Evolutionary conservation across 2,888 invertebrate species (phyloP).

Genomic region (Phortica magna): DNA sequence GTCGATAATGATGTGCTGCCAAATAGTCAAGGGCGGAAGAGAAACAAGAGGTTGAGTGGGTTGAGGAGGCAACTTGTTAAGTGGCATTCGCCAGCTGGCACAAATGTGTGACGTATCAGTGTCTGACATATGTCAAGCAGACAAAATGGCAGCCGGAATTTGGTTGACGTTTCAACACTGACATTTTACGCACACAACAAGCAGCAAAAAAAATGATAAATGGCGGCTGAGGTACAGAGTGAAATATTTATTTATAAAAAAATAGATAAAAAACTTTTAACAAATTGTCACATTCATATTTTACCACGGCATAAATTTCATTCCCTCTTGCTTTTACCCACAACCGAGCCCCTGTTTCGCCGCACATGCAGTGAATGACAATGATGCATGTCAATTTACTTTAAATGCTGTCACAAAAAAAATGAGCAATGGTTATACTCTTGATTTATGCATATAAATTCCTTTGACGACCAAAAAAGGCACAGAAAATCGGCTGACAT

Average conservation of each 20-base stretch:
- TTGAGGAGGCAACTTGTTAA: not conserved
- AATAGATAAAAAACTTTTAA: not conserved
- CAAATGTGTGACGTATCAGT: not conserved
- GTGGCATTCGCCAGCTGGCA: not conserved
- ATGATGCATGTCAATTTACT: slow-evolving; percentile 27
- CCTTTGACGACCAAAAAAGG: not conserved
- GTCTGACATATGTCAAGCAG: slow-evolving; percentile 4
- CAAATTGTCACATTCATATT: slow-evolving; percentile 7
- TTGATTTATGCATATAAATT: not conserved
- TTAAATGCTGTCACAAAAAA: slow-evolving; percentile 26
- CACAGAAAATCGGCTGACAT: not conserved
- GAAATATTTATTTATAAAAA: too few relatives aligned
- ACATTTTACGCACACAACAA: not conserved
- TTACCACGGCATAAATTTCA: not conserved
- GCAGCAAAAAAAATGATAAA: not conserved
- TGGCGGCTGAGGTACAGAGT: too few relatives aligned
- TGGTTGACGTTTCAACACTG: not conserved
- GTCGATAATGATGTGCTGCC: slow-evolving; percentile 1
- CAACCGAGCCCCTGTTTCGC: too few relatives aligned
- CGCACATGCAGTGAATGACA: not conserved
- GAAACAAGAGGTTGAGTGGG: too few relatives aligned
- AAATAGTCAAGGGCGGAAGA: not conserved
- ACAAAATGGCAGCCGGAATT: not conserved
- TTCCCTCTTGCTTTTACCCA: not conserved
- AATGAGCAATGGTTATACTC: not conserved